Conservation (phyloP, 2,113 vertebrate species). For the Murina feae region DNA sequence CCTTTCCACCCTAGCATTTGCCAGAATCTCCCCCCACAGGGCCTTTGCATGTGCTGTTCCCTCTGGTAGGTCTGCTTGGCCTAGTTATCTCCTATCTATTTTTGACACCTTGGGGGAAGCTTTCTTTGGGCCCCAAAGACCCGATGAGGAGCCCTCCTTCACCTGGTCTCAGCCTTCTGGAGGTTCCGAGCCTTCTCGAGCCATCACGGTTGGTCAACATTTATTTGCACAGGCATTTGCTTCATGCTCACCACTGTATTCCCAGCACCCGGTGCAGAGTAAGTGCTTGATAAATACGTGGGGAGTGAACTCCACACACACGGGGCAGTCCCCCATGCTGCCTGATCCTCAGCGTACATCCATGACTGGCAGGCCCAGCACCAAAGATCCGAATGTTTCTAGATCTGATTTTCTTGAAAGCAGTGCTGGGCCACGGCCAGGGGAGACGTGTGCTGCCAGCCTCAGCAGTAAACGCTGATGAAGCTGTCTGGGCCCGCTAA, state of each 20-base stretch:
- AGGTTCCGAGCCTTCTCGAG: background rate
- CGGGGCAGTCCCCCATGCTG: background rate
- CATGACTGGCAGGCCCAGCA: background rate
- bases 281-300: conserved; percentile 15
- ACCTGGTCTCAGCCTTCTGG: background rate
- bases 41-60: background rate
- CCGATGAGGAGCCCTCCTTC: background rate
- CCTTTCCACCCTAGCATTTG: background rate
- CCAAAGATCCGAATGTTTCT: conserved; percentile 57
- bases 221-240: background rate
- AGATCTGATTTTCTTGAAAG: conserved; percentile 77
- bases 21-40: background rate
- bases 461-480: conserved; percentile 53
- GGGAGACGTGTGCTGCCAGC: conserved; percentile 5
- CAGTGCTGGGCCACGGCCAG: conserved; percentile 53
- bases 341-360: background rate
- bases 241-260: background rate
- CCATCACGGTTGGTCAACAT: background rate
- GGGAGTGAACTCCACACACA: background rate
- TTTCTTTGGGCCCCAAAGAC: background rate
- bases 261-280: background rate
- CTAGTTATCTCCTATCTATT: background rate
- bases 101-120: background rate
- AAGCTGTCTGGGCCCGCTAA: conserved; percentile 65
- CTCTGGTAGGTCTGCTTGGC: background rate